A percentile compares a stretch with the other conserved stretches of the same genome.
These are phyloP conservation scores for Parthenolecanium corni DNA, from an alignment of 2,888 invertebrate species.

Conservation along the genomic window DNA sequence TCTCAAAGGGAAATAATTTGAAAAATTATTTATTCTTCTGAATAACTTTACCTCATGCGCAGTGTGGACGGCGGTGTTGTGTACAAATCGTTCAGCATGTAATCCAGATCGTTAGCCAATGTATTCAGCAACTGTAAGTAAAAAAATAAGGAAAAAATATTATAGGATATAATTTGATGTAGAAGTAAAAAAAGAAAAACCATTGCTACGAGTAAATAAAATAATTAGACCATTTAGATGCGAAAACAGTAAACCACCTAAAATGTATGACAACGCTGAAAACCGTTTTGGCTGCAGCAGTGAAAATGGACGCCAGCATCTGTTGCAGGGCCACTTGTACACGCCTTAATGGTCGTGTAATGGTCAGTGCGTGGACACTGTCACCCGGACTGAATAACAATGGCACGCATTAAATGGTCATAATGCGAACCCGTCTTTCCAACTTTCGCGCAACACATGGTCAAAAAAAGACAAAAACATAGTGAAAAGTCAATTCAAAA, in stretches of 20 bases:
- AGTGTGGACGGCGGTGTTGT: constrained; percentile 46
- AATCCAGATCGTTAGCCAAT: constrained; percentile 71
- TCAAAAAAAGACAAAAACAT: too few species aligned
- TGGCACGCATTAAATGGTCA: not conserved
- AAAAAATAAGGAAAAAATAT: constrained; percentile 1
- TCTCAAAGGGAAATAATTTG: too few species aligned
- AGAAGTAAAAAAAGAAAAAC: too few species aligned
- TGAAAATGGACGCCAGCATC: constrained; percentile 20
- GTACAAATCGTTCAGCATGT: constrained; percentile 71
- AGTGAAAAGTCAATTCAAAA: too few species aligned
- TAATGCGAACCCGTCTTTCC: too few species aligned
- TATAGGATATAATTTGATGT: not conserved
- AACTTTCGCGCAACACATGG: too few species aligned
- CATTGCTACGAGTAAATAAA: too few species aligned
- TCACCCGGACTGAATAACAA: not conserved
- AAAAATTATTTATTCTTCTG: too few species aligned
- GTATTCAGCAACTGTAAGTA: constrained; percentile 62
- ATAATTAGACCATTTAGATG: constrained; percentile 24
- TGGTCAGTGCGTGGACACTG: too few species aligned
- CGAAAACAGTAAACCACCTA: not conserved
- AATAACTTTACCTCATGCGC: constrained; percentile 22
- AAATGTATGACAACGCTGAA: not conserved
- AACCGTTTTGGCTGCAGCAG: constrained; percentile 14
- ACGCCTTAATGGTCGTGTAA: too few species aligned
- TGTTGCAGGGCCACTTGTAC: not conserved